Base-by-base conservation (phyloP, 2,113 vertebrate genomes). In the Sander vitreus region DNA sequence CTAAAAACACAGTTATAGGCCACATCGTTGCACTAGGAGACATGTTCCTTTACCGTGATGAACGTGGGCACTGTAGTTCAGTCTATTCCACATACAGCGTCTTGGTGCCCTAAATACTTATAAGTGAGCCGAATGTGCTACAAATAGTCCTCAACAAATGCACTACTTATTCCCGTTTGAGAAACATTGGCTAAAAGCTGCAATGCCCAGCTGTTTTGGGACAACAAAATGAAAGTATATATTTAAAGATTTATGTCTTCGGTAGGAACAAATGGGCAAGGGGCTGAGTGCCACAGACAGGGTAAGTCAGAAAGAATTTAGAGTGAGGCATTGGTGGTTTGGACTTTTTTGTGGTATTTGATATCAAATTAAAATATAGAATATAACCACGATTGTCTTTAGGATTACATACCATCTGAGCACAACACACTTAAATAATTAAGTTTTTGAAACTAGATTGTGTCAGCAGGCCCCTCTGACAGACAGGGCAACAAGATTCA, bases 221-320 rank as follows among this genome's bases (percentile, higher is more conserved):
- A 62, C 4, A 18, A n/a, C 19, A 43, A 64, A 33, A 33, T 33
- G 7, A 43, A 7, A 15, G 36, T 19, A 23, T 43, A n/a, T 23
- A 64, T 64, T 43, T n/a, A 64, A 64, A 14, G 62, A 43, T 43
- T 11, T 16, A 65, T 50, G 65, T 53, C 66, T 53, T 53, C 7
- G 16, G 12, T n/a, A 39, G 4, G 30, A 70, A 70, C 13, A 15
- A 39, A 21, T 11, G 19, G 18, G 18, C 11, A 14, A 5, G 9
- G 8, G 23, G 11, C 16, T 19, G 30, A 53, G 14, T 47, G 63
- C 43, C 1, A 47, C n/a, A 27, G 23, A 11, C 43, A 16, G 14
- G 60, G 21, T 11, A 43, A 11, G 60, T 39, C 33, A 6, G 33
- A 11, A 12, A 43, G 36, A 13, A n/a, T 63, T n/a, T n/a, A 39